phyloP scores from a whole-genome alignment of 2,113 vertebrate genomes.

The Lophotis ruficrista region DNA sequence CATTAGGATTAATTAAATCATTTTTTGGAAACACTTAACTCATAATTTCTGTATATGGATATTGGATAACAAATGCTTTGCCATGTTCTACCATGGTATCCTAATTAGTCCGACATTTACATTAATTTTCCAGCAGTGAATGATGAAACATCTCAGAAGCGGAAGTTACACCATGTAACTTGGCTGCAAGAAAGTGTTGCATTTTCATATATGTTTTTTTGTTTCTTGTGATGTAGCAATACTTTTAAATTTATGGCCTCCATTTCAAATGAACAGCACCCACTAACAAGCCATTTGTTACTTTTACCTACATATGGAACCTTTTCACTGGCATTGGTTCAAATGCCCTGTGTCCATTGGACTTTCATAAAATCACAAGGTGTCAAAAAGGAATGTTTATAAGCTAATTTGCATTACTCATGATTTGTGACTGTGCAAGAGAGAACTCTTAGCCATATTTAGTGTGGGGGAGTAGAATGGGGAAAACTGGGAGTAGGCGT shows the following conservation, averaged over 20 bases:
- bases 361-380: constrained; percentile 8
- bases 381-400: constrained; percentile 32
- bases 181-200: not conserved
- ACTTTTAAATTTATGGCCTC: constrained; percentile 21
- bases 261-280: constrained; percentile 14
- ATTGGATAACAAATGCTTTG: constrained; percentile 6
- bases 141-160: constrained; percentile 4
- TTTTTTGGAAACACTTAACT: not conserved
- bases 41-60: not conserved
- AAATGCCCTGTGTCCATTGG: not conserved
- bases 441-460: not conserved
- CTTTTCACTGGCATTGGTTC: not conserved
- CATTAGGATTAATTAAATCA: not conserved
- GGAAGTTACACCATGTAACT: constrained; percentile 19
- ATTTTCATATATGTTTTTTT: not conserved
- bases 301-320: constrained; percentile 13
- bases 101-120: constrained; percentile 14
- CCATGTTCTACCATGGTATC: not conserved
- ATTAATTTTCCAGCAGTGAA: constrained; percentile 11
- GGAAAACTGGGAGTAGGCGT: not conserved
- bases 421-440: constrained; percentile 26
- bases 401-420: constrained; percentile 23
- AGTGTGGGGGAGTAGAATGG: not conserved
- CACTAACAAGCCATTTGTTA: constrained; percentile 41
- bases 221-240: constrained; percentile 7